Base-by-base conservation (phyloP, 1,140 invertebrate genomes). In the Samia ricini region DNA sequence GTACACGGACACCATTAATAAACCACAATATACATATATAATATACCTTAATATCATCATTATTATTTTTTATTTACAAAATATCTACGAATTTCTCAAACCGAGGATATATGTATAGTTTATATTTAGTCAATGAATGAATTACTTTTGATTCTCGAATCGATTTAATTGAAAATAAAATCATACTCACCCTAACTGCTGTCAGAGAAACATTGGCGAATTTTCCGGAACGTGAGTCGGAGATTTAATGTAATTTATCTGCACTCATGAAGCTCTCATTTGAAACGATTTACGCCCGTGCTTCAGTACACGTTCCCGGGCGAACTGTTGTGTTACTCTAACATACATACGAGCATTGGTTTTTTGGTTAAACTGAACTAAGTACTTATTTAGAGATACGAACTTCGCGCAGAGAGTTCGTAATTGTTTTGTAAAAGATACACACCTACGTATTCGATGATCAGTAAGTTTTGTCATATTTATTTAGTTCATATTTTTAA, bases 231-330 rank as follows among this genome's bases (percentile, higher is more conserved):
- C 74, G 69, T 72, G 73, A 74, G 68, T 64, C 63, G 68, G 61
- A 67, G 74, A 81, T 79, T 74, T 81, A 74, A 79, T 76, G 69
- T 77, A 75, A 81, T 81, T 81, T 81, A 81, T 81, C 72, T 76
- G 71, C 74, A 75, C 76, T 76, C 71, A 72, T 72, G 76, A 67
- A 62, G 61, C 70, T 63, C 74, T 76, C 68, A 77, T 76, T 76
- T 74, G 67, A 72, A 76, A 74, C 71, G 69, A 75, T 78, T 80
- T 74, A 74, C 73, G 66, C 67, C 56, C 68, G 64, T 74, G 69
- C 72, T 69, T n/a, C 66, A 65, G 61, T 54, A 60, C 55, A 57
- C 61, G 52, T 55, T 36, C 26, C 12, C 1, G 21, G 20, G n/a
- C 26, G 26, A 29, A n/a, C 49, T 51, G 19, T 21, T 4, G 51